Evolutionary conservation across 1,140 invertebrate genomes (phyloP).

Genomic region (Aradophagus sp.): DNA sequence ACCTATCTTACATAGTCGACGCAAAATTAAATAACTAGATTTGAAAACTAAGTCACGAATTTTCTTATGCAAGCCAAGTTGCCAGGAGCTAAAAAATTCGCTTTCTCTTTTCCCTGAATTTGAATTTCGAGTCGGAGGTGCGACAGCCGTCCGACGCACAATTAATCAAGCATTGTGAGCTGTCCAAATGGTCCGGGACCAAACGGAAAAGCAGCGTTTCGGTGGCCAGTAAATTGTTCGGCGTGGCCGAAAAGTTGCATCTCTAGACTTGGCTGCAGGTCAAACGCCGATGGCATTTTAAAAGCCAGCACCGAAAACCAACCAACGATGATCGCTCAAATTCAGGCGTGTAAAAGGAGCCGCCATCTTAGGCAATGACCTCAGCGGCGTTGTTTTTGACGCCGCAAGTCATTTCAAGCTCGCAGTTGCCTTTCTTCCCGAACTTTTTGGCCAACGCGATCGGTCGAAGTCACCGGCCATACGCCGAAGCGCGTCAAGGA

Average conservation of each 20-base stretch:
- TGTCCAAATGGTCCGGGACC: neutral
- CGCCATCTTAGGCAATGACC: conserved; percentile 38
- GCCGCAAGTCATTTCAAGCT: conserved; percentile 35
- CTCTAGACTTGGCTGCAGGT: conserved; percentile 24
- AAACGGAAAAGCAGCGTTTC: conserved; percentile 20
- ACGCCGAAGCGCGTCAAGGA: conserved; percentile 14
- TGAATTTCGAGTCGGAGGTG: too few relatives aligned
- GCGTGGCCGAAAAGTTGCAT: conserved; percentile 25
- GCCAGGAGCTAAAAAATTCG: too few relatives aligned
- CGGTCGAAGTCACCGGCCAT: conserved; percentile 24
- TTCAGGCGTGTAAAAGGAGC: conserved; percentile 7
- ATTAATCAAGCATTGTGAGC: too few relatives aligned
- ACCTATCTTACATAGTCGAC: too few relatives aligned
- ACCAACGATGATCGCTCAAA: conserved; percentile 25
- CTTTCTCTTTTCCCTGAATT: too few relatives aligned
- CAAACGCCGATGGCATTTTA: conserved; percentile 14
- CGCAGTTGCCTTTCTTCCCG: conserved; percentile 23
- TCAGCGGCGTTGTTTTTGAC: conserved; percentile 33
- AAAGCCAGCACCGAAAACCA: conserved; percentile 19
- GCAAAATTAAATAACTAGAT: too few relatives aligned
- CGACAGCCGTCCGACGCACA: neutral
- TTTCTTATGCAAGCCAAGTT: too few relatives aligned
- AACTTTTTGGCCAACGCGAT: conserved; percentile 29
- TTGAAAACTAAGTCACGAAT: too few relatives aligned
- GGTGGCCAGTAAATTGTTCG: conserved; percentile 24